A percentile compares a stretch with the other conserved stretches of the same genome.
Evolutionary conservation across 2,797 vertebrate genomes (phyloP).

Genomic region (Spinus pinus): DNA sequence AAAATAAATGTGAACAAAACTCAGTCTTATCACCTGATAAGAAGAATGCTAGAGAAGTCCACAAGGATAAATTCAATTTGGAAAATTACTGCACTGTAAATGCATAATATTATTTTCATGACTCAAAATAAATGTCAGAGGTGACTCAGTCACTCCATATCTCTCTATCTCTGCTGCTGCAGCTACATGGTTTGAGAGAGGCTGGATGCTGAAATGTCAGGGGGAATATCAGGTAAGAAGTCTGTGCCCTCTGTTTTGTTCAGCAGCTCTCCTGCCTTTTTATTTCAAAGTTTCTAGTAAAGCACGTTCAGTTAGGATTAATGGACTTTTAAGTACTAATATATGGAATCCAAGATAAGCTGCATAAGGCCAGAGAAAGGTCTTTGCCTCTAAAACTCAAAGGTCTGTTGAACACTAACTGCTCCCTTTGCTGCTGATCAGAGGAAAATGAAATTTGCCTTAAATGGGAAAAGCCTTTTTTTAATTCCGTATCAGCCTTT

Average conservation of each 20-base stretch:
- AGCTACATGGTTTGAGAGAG: conserved; percentile 1
- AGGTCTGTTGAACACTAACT: conserved; percentile 11
- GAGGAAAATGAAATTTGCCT: conserved; percentile 3
- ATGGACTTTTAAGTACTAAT: conserved; percentile 37
- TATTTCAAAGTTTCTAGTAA: conserved; percentile 38
- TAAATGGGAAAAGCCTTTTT: background rate
- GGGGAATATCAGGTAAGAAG: conserved; percentile 41
- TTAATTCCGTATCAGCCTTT: background rate
- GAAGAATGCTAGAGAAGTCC: background rate
- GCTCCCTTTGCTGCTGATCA: background rate
- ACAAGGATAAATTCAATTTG: conserved; percentile 35
- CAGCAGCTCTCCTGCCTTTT: background rate
- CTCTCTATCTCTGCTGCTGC: conserved; percentile 9
- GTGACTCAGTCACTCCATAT: conserved; percentile 41
- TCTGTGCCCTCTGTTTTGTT: conserved; percentile 20
- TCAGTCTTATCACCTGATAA: conserved; percentile 14
- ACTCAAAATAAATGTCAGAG: conserved; percentile 65
- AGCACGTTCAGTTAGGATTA: background rate
- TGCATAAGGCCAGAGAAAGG: conserved; percentile 12
- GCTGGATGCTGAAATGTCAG: conserved; percentile 56
- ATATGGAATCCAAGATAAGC: conserved; percentile 33
- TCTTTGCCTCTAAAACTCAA: conserved; percentile 27
- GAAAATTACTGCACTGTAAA: conserved; percentile 43
- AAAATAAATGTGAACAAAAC: conserved; percentile 31
- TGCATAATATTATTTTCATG: conserved; percentile 46